Conservation (phyloP, 2,797 vertebrate species). For the Xenopus petersii region DNA sequence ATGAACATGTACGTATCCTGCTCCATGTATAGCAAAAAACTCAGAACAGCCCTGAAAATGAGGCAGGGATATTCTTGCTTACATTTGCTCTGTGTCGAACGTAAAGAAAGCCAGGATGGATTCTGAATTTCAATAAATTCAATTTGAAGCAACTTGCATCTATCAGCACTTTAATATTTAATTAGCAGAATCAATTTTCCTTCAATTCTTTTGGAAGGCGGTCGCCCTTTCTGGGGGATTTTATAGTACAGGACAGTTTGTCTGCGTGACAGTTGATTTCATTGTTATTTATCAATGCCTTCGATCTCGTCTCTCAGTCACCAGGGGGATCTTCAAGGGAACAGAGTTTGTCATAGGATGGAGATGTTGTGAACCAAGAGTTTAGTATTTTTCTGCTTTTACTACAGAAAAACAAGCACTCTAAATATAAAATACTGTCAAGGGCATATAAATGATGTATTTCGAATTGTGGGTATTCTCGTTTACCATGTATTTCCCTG, state of each 20-base stretch:
- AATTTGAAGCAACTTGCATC: constrained; percentile 15
- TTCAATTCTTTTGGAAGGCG: constrained; percentile 26
- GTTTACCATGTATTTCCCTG: background rate
- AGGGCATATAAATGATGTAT: background rate
- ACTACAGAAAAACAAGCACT: too few species aligned
- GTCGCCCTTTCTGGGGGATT: constrained; percentile 23
- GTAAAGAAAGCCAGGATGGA: background rate
- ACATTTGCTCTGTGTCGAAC: constrained; percentile 8
- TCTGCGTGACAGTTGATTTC: constrained; percentile 22
- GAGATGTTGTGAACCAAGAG: background rate
- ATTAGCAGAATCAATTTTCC: constrained; percentile 37
- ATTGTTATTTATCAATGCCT: constrained; percentile 23
- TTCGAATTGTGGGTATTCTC: background rate
- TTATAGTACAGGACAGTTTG: constrained; percentile 31
- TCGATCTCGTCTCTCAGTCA: constrained; percentile 26
- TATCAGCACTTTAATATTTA: constrained; percentile 44
- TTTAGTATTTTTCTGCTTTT: background rate
- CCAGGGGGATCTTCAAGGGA: too few species aligned
- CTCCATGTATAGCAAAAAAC: too few species aligned
- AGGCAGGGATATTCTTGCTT: background rate
- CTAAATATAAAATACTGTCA: background rate
- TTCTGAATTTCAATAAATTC: constrained; percentile 31
- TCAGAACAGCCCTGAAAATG: background rate
- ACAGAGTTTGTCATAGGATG: too few species aligned
- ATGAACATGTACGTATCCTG: too few species aligned